phyloP scores from a whole-genome alignment of 2,888 invertebrate genomes.

The Lochmaea crataegi region DNA sequence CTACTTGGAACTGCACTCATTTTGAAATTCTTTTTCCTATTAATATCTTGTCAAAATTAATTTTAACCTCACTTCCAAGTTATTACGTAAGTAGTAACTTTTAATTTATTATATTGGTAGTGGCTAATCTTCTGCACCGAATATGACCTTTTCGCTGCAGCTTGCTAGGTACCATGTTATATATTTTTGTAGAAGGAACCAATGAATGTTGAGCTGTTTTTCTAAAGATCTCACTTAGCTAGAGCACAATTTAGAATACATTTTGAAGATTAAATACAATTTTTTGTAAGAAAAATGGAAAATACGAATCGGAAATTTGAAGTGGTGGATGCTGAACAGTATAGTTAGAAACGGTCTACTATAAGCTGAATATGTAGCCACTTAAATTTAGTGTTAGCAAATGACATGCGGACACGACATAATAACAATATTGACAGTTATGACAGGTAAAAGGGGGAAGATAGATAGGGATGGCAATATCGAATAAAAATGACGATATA shows the following conservation, averaged over 20 bases:
- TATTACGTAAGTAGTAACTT: conserved; percentile 10
- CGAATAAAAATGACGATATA: too few relatives aligned
- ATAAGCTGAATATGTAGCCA: neutral
- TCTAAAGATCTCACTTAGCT: too few relatives aligned
- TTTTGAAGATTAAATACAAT: too few relatives aligned
- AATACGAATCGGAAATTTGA: neutral
- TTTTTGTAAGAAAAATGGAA: neutral
- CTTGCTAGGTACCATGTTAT: neutral
- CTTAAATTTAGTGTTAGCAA: neutral
- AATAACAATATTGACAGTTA: neutral
- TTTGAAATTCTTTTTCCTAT: conserved; percentile 13
- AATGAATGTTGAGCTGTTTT: too few relatives aligned
- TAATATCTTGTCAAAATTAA: neutral
- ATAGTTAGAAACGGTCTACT: neutral
- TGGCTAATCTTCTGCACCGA: neutral
- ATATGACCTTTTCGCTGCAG: neutral
- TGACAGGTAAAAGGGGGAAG: neutral
- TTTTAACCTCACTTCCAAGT: neutral
- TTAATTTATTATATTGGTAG: neutral
- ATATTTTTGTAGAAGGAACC: too few relatives aligned
- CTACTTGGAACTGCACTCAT: conserved; percentile 47
- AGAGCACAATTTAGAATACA: too few relatives aligned
- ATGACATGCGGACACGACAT: conserved; percentile 9
- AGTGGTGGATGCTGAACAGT: neutral
- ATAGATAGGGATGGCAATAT: too few relatives aligned